These are phyloP conservation scores for Sthenelais limicola DNA, from an alignment of 2,888 invertebrate species.

Conservation along the genomic window DNA sequence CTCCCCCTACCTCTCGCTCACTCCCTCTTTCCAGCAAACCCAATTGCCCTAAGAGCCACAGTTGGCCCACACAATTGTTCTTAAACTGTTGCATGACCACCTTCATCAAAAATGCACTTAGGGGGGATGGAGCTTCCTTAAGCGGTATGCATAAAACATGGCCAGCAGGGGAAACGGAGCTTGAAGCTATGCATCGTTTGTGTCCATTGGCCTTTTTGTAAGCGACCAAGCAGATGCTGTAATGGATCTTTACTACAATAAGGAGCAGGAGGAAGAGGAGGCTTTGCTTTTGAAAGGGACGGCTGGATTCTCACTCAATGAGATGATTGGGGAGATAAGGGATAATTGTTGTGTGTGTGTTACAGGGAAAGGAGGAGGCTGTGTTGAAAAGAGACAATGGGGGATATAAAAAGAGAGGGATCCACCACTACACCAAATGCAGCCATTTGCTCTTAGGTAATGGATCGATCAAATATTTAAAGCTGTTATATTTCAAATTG, in stretches of 20 bases:
- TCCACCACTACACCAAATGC: too few species aligned
- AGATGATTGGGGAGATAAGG: too few species aligned
- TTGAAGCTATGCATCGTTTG: slow-evolving; percentile 1
- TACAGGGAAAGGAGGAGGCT: background rate
- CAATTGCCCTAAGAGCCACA: too few species aligned
- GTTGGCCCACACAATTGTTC: slow-evolving; percentile 10
- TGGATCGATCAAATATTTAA: too few species aligned
- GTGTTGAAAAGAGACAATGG: background rate
- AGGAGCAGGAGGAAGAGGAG: slow-evolving; percentile 10
- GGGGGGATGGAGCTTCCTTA: slow-evolving; percentile 36
- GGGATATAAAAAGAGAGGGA: too few species aligned
- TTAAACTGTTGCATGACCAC: slow-evolving; percentile 38
- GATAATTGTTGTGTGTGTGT: background rate
- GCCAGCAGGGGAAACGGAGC: slow-evolving; percentile 20
- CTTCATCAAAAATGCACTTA: slow-evolving; percentile 25
- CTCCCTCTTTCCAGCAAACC: too few species aligned
- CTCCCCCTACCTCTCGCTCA: background rate
- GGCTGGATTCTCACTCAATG: too few species aligned
- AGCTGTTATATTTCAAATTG: too few species aligned
- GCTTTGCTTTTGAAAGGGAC: too few species aligned
- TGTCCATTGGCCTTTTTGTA: slow-evolving; percentile 8
- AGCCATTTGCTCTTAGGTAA: too few species aligned
- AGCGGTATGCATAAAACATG: slow-evolving; percentile 37
- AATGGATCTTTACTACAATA: slow-evolving; percentile 37
- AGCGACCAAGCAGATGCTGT: background rate